phyloP scores from a whole-genome alignment of 1,140 invertebrate species.

The Onthophagus taurus region DNA sequence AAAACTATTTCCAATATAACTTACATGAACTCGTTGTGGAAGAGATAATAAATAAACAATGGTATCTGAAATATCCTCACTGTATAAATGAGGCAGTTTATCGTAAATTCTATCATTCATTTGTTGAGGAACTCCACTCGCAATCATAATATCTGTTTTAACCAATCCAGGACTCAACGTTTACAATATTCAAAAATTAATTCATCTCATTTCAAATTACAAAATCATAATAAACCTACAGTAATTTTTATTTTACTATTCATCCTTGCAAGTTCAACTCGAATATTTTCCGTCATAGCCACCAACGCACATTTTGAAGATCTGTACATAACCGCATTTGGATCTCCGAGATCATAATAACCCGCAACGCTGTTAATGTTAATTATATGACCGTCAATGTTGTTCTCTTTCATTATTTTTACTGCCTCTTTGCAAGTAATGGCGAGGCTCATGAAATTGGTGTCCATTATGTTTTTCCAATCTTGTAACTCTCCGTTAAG shows the following conservation, averaged over 20 bases:
- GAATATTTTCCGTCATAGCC: slow-evolving; percentile 37
- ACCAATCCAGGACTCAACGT: slow-evolving; percentile 20
- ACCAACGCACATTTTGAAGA: slow-evolving; percentile 40
- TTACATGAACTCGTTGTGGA: slow-evolving; percentile 51
- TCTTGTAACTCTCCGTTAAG: slow-evolving; percentile 30
- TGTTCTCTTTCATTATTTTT: slow-evolving; percentile 45
- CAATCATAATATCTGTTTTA: slow-evolving; percentile 14
- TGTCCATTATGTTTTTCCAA: slow-evolving; percentile 45
- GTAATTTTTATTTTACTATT: slow-evolving; percentile 14
- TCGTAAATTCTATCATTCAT: slow-evolving; percentile 5
- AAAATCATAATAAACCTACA: slow-evolving; percentile 9
- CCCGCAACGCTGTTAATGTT: slow-evolving; percentile 45
- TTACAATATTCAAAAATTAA: slow-evolving; percentile 8
- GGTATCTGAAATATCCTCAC: slow-evolving; percentile 45
- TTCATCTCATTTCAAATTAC: neutral
- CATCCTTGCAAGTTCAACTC: slow-evolving; percentile 28
- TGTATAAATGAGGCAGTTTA: slow-evolving; percentile 31
- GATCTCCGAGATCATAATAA: slow-evolving; percentile 33
- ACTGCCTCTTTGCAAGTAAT: slow-evolving; percentile 48
- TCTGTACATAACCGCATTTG: slow-evolving; percentile 24
- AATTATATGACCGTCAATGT: slow-evolving; percentile 55
- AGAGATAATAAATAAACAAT: slow-evolving; percentile 27
- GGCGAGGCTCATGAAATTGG: slow-evolving; percentile 48
- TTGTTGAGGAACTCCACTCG: slow-evolving; percentile 17
- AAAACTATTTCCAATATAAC: neutral